Base-by-base conservation (phyloP, 2,888 invertebrate species). In the Metallyticus violacea region DNA sequence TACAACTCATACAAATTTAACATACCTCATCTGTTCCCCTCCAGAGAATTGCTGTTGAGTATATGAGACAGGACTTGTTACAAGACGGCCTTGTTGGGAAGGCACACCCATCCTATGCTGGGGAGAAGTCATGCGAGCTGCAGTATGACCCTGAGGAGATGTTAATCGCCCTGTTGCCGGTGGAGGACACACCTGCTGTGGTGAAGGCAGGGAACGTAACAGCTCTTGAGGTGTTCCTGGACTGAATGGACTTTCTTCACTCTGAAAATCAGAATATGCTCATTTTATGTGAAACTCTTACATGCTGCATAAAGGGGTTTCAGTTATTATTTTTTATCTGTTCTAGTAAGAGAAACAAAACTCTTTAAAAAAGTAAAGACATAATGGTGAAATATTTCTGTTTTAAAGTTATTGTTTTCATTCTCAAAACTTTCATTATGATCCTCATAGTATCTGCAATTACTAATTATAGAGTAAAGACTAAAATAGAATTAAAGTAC, bases 231-330 rank as follows among this genome's bases (percentile, higher is more conserved):
- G 92, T 7, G 92, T 90, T 4, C 93, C 93, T 0, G 94, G 94
- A 90, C 93, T 93, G 88, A 93, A 93, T 0, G 93, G 93, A 89
- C 93, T 93, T 85, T 94, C 94, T 87, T 94, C 94, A 86, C 92
- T 92, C 90, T 89, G 85, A 9, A 85, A 85, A 79, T 6, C 6
- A 30, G 7, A 79, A 26, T 22, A 79, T 40, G n/a, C n/a, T 40
- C 40, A 40, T 40, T 40, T 40, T 40, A 40, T 40, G n/a, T n/a
- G n/a, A n/a, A n/a, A n/a, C n/a, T n/a, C n/a, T n/a, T n/a, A n/a
- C n/a, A n/a, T n/a, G n/a, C n/a, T n/a, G n/a, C n/a, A n/a, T n/a
- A n/a, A n/a, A n/a, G n/a, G n/a, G n/a, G n/a, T n/a, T n/a, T n/a
- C n/a, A n/a, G n/a, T n/a, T n/a, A n/a, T n/a, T n/a, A n/a, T n/a